Base-by-base conservation (phyloP, 2,888 invertebrate genomes). In the Myathropa florea region DNA sequence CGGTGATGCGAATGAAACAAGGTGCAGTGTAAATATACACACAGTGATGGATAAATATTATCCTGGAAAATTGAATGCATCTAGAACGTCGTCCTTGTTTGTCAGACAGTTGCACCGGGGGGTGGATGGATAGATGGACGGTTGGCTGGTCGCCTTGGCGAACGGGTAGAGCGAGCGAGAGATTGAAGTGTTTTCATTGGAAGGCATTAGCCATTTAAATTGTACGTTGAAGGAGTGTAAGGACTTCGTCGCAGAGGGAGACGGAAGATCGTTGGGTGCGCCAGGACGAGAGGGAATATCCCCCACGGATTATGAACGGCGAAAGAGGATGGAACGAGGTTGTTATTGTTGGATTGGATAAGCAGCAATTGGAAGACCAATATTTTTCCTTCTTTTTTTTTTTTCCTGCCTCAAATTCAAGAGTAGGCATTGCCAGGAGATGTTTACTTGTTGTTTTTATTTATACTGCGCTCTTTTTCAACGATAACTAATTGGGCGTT, bases 161-260 rank as follows among this genome's bases (percentile, higher is more conserved):
- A 46, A 7, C 46, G 46, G 46, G 46, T n/a, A 46, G 46, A 46
- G 46, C n/a, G 46, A 46, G 46, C 46, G 46, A 46, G 46, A 46
- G 63, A 30, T 75, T 86, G 73, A 61, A 86, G 86, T 82, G 86
- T 86, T 86, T 86, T 83, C 65, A 86, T 86, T 86, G 86, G 86
- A 86, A 82, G 78, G 86, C 76, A 86, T 86, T 86, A 86, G 83
- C 78, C 83, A 86, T 86, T 83, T 73, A 86, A 86, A 86, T 86
- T 83, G 64, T 61, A 67, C 39, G 33, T 67, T 46, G 61, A 28
- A 76, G 67, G 77, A 73, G 85, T 77, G 72, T 63, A 81, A 81
- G 72, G 77, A 73, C 67, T 71, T 76, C 26, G 30, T 4, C n/a
- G 24, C 30, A 77, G 60, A 72, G 21, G 4, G 76, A 77, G 81